These are phyloP conservation scores for Pseudococcus jackbeardsleyi DNA, from an alignment of 2,888 invertebrate species.

Conservation along the genomic window DNA sequence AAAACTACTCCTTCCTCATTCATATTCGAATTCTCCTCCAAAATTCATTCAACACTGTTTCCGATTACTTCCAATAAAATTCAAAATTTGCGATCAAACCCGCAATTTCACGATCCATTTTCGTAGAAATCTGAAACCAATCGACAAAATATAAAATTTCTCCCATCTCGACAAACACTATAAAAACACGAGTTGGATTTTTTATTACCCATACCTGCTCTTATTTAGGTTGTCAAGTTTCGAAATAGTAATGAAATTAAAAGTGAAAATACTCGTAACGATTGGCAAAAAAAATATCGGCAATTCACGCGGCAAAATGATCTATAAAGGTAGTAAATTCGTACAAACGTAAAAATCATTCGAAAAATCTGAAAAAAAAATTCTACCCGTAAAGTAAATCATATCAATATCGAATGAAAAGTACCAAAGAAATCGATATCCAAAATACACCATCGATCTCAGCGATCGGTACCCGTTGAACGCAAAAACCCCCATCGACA, in stretches of 20 bases:
- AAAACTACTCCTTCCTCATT: no score
- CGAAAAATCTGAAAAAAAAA: no score
- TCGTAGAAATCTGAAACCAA: background rate
- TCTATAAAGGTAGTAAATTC: background rate
- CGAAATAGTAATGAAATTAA: slow-evolving; percentile 19
- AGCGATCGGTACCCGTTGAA: background rate
- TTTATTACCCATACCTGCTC: slow-evolving; percentile 3
- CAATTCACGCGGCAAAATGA: background rate
- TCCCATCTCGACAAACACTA: background rate
- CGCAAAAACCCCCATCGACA: background rate
- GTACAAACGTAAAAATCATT: background rate
- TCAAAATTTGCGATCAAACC: background rate
- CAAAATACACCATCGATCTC: no score
- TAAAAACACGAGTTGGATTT: background rate
- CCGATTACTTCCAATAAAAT: no score
- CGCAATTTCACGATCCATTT: background rate
- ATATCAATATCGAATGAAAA: no score
- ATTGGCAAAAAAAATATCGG: background rate
- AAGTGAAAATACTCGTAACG: slow-evolving; percentile 17
- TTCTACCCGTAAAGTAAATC: no score
- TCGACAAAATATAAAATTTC: background rate
- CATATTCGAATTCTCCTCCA: no score
- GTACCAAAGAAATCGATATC: no score
- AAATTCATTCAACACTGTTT: no score
- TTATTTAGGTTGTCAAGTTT: slow-evolving; percentile 22